Base-by-base conservation (phyloP, 2,888 invertebrate species). In the Erebia palarica region DNA sequence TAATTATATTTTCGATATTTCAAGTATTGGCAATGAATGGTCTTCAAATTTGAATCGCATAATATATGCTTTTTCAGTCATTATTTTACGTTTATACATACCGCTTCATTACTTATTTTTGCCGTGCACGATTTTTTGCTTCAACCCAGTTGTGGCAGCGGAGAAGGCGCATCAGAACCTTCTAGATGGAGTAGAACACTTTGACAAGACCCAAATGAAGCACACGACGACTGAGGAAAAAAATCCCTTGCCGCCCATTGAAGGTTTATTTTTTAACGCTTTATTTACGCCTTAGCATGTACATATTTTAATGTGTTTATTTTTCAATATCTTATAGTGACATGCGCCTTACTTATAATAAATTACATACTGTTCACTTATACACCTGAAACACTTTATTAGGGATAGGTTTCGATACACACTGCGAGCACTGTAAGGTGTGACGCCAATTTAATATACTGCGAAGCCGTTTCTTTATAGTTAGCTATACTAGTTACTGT, bases 141-240 rank as follows among this genome's bases (percentile, higher is more conserved):
- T 89, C 84, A 84, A 80, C 81, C 81, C 89, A 96, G 96, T 95
- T 88, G 95, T 96, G 79, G 94, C 94, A 78, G 95, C 95, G 84
- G 96, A 96, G 92, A 96, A 95, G 89, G 95, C 94, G 74, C 96
- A 96, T 83, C 95, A 95, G 88, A 96, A 95, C 81, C 91, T 96
- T 65, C 88, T 96, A 84, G 95, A 95, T 69, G 96, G 96, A 76
- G 96, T 96, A 70, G 96, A 96, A 84, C 95, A 95, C 79, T 96
- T 96, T 83, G 95, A 96, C 92, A 95, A 95, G 92, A 90, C 94
- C 64, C 94, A 95, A 79, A 95, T 96, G 95, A 96, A 96, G 84
- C 96, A 96, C 84, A 94, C 96, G 3, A 94, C 94, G 73, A 96
- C 96, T 10, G 93, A 95, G 80, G 96, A 96, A 91, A 97, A 96